Base-by-base conservation (phyloP, 2,113 vertebrate genomes). In the Eretmochelys imbricata region DNA sequence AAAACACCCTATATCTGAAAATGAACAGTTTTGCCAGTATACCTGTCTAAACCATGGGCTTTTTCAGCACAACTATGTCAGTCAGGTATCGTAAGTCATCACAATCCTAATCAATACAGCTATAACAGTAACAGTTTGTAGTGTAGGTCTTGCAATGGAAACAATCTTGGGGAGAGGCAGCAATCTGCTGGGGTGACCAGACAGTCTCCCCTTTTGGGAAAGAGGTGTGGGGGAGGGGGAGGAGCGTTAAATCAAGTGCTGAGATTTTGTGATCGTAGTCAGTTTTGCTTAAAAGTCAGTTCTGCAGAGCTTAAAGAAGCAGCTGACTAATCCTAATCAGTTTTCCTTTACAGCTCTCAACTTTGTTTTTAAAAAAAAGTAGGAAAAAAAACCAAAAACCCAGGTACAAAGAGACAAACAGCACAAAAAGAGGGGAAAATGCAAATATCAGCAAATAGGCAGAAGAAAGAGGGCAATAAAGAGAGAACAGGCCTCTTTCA, bases 181-280 rank as follows among this genome's bases (percentile, higher is more conserved):
- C 35, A 69, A 69, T n/a, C 62, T 69, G 31, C 29, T 35, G 5
- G 13, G 13, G 29, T 35, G 29, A 62, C 29, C 35, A 12, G 12
- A 16, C 29, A 62, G 31, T n/a, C 62, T n/a, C 31, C 2, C 16
- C 62, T 19, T n/a, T 59, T 69, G 29, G 59, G 59, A 62, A 62
- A 62, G 31, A n/a, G 2, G 3, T 3, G 31, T 8, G 6, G 31
- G 5, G 5, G 13, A 6, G 31, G 59, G 7, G 2, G 31, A 31
- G 12, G 12, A 7, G 31, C 9, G 17, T n/a, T 69, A 69, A 69
- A 69, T 35, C 35, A 69, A n/a, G 16, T n/a, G 62, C 35, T 69
- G 65, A 69, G 16, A 69, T 69, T 69, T n/a, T 69, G 65, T 19
- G 17, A 69, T n/a, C 35, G 16, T 20, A 19, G 31, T 69, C 65